Evolutionary conservation across 2,888 invertebrate species (phyloP).

Genomic region (Rhagonycha lutea): DNA sequence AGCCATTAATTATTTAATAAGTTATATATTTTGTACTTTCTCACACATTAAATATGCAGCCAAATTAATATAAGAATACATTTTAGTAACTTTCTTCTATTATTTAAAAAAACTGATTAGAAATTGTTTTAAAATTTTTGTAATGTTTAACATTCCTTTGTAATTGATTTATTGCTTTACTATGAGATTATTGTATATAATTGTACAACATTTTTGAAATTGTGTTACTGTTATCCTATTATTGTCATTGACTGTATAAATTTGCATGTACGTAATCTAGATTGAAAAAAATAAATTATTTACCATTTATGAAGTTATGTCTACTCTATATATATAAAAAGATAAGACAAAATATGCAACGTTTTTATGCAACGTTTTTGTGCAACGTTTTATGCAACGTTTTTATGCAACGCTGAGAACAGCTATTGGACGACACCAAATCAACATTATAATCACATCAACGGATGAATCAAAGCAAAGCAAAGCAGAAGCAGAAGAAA

Average conservation of each 20-base stretch:
- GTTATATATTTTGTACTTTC: not conserved
- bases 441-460: too few relatives aligned
- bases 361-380: too few relatives aligned
- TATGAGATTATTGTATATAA: not conserved
- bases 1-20: not conserved
- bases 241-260: not conserved
- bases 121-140: not conserved
- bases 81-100: not conserved
- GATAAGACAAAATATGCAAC: too few relatives aligned
- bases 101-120: not conserved
- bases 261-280: not conserved
- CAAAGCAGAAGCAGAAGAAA: too few relatives aligned
- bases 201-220: not conserved
- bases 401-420: too few relatives aligned
- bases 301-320: not conserved
- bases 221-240: not conserved
- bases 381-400: too few relatives aligned
- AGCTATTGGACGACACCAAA: too few relatives aligned
- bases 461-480: too few relatives aligned
- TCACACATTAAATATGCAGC: not conserved
- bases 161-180: not conserved
- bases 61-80: not conserved
- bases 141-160: not conserved
- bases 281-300: constrained; percentile 1
- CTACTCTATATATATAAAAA: too few relatives aligned